These are phyloP conservation scores for Elaphurus davidianus DNA, from an alignment of 2,113 vertebrate species.

Conservation along the genomic window DNA sequence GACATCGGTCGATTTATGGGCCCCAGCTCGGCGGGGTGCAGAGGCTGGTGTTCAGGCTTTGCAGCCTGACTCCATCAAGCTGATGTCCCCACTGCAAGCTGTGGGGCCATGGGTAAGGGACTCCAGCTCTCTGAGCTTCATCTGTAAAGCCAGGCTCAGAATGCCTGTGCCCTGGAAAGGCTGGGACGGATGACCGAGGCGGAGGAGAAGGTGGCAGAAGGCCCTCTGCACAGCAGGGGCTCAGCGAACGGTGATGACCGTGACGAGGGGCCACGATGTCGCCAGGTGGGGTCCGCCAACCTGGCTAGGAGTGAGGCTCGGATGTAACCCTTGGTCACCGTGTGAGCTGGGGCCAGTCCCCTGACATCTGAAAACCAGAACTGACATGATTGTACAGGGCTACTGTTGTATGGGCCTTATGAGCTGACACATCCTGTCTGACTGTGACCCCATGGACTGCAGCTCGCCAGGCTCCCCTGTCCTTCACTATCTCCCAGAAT, in stretches of 20 bases:
- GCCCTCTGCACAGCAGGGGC: accelerated
- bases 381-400: accelerated
- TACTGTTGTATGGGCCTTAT: accelerated
- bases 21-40: accelerated
- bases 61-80: accelerated
- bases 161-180: accelerated
- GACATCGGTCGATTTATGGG: accelerated
- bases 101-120: not conserved
- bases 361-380: not conserved
- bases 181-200: accelerated
- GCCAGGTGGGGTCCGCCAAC: accelerated
- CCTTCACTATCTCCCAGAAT: not conserved
- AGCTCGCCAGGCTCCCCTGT: not conserved
- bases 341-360: not conserved
- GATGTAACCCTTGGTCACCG: accelerated
- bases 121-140: not conserved
- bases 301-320: not conserved
- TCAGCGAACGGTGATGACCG: accelerated
- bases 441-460: not conserved
- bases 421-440: accelerated
- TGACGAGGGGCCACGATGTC: accelerated
- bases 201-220: not conserved
- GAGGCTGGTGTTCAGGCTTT: no score
- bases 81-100: accelerated
- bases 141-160: no score